These are phyloP conservation scores for Anguilla rostrata DNA, from an alignment of 2,113 vertebrate genomes.

Conservation along the genomic window DNA sequence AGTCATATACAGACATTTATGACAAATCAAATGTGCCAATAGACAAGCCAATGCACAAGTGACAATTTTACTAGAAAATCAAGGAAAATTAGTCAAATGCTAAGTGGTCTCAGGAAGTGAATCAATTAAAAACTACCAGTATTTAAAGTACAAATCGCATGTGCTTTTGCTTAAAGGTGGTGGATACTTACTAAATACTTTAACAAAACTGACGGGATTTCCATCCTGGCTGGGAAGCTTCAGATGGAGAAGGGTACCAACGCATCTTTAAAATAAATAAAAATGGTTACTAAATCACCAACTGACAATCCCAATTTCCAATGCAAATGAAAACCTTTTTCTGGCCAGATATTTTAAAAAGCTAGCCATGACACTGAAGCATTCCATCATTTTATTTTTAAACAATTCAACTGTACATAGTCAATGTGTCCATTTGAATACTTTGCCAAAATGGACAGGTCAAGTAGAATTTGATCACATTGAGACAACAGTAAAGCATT, in stretches of 20 bases:
- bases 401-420: not conserved
- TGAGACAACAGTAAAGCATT: not conserved
- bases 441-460: too few species aligned
- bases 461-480: not conserved
- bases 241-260: conserved; percentile 77
- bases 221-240: conserved; percentile 79
- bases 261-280: conserved; percentile 64
- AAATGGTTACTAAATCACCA: not conserved
- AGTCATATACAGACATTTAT: not conserved
- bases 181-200: conserved; percentile 42
- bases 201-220: conserved; percentile 83
- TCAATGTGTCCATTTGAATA: not conserved
- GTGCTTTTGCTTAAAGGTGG: not conserved
- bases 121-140: not conserved
- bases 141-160: not conserved
- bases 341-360: too few species aligned
- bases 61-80: not conserved
- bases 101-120: too few species aligned
- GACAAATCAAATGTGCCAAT: not conserved
- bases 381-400: too few species aligned
- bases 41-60: not conserved
- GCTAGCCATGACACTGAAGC: too few species aligned
- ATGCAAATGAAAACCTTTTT: not conserved
- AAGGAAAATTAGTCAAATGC: not conserved
- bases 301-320: not conserved